Evolutionary conservation across 1,140 invertebrate genomes (phyloP).

Genomic region (Plectrocnemia conspersa): DNA sequence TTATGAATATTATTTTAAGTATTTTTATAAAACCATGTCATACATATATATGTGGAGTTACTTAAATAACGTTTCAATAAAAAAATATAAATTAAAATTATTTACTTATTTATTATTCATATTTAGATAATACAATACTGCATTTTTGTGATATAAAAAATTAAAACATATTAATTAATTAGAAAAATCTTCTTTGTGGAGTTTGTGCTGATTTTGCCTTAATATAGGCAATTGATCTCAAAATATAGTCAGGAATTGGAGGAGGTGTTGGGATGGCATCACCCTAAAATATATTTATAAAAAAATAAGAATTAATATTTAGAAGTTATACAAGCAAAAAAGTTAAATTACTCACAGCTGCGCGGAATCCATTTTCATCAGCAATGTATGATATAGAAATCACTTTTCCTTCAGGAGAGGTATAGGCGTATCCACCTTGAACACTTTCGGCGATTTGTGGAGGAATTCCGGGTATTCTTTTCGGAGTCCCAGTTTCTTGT

Average conservation of each 20-base stretch:
- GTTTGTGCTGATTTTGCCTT: slow-evolving; percentile 17
- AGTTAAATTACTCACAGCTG: slow-evolving; percentile 40
- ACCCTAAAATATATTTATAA: slow-evolving; percentile 40
- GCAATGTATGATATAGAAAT: slow-evolving; percentile 49
- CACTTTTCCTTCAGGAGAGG: slow-evolving; percentile 43
- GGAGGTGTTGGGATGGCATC: slow-evolving; percentile 48
- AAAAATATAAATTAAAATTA: too few relatives aligned
- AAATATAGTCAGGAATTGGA: slow-evolving; percentile 46
- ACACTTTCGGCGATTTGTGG: slow-evolving; percentile 45
- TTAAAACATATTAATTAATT: not conserved
- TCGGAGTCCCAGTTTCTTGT: slow-evolving; percentile 49
- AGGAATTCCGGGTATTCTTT: slow-evolving; percentile 49
- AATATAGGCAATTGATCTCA: slow-evolving; percentile 46
- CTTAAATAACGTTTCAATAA: too few relatives aligned
- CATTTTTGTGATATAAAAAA: too few relatives aligned
- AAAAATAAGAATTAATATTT: slow-evolving; percentile 18
- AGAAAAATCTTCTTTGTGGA: not conserved
- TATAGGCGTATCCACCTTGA: slow-evolving; percentile 47
- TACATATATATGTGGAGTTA: too few relatives aligned
- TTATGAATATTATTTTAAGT: too few relatives aligned
- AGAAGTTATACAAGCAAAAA: not conserved
- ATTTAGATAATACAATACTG: too few relatives aligned
- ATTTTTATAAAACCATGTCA: too few relatives aligned
- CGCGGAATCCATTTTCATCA: slow-evolving; percentile 56
- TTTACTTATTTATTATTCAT: too few relatives aligned